Percentiles rank a stretch among this genome's conserved stretches.
Conservation (phyloP, 1,140 invertebrate genomes). For the Ceratosolen solmsi region DNA sequence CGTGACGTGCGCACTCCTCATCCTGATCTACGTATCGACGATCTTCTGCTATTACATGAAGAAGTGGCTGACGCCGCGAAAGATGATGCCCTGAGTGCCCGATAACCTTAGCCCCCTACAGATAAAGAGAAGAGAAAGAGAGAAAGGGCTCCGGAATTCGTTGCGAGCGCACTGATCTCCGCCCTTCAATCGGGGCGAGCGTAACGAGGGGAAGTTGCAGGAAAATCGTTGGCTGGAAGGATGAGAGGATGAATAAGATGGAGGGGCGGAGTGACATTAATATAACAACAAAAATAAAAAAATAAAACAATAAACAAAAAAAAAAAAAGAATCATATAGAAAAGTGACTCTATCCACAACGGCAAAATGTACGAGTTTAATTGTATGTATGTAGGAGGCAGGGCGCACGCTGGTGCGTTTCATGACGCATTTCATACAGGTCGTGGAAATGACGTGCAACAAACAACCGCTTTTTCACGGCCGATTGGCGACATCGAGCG, state of each 20-base stretch:
- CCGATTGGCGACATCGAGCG: background rate
- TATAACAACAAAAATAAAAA: background rate
- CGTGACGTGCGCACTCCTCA: slow-evolving; percentile 90
- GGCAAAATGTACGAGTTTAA: background rate
- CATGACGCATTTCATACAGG: background rate
- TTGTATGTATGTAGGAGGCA: background rate
- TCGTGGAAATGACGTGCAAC: background rate
- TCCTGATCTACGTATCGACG: slow-evolving; percentile 91
- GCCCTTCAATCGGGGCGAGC: background rate
- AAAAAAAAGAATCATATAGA: background rate
- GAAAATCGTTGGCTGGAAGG: background rate
- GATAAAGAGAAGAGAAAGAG: slow-evolving; percentile 8
- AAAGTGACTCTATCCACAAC: background rate
- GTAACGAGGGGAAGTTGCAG: background rate
- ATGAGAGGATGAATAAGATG: background rate
- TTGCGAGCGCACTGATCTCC: background rate
- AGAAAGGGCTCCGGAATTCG: slow-evolving; percentile 1
- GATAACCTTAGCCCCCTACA: slow-evolving; percentile 1
- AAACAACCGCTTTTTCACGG: background rate
- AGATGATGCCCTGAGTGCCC: slow-evolving; percentile 81
- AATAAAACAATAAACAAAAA: slow-evolving; percentile 15
- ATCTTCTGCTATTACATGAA: slow-evolving; percentile 93
- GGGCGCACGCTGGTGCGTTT: background rate
- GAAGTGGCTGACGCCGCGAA: slow-evolving; percentile 88
- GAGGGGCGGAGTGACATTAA: background rate